These are phyloP conservation scores for Vanessa cardui DNA, from an alignment of 2,888 invertebrate genomes.

Conservation along the genomic window DNA sequence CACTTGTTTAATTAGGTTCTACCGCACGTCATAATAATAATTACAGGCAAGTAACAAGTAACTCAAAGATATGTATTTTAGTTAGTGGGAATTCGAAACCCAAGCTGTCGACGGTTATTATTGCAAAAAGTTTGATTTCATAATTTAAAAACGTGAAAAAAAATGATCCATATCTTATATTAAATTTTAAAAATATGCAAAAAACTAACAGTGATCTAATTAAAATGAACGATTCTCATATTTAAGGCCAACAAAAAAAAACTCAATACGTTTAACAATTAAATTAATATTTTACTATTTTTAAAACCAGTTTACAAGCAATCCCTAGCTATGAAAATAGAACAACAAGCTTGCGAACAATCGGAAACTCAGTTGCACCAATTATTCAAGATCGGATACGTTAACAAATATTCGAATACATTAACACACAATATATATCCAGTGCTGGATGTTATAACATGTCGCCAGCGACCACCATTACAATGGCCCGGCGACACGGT, in stretches of 20 bases:
- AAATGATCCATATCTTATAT: too few relatives aligned
- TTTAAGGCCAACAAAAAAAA: too few relatives aligned
- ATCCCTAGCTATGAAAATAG: neutral
- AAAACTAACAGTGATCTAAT: too few relatives aligned
- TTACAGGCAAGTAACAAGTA: neutral
- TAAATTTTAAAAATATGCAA: too few relatives aligned
- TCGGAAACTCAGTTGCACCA: conserved; percentile 1
- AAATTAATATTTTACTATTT: too few relatives aligned
- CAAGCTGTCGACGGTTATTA: too few relatives aligned
- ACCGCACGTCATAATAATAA: neutral
- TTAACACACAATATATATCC: conserved; percentile 28
- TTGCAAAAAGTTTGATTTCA: too few relatives aligned
- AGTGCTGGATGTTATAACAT: conserved; percentile 24
- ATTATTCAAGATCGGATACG: conserved; percentile 8
- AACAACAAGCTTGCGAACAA: neutral
- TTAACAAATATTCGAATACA: conserved; percentile 14
- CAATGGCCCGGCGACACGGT: conserved; percentile 35
- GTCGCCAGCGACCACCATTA: conserved; percentile 33
- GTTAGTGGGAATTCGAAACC: neutral
- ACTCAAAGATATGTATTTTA: neutral
- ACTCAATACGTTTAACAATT: too few relatives aligned
- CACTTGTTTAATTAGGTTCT: neutral
- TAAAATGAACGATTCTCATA: too few relatives aligned
- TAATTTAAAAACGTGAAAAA: too few relatives aligned
- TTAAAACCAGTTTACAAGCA: too few relatives aligned